phyloP scores from a whole-genome alignment of 2,888 invertebrate genomes.

The Cephus runcator region DNA sequence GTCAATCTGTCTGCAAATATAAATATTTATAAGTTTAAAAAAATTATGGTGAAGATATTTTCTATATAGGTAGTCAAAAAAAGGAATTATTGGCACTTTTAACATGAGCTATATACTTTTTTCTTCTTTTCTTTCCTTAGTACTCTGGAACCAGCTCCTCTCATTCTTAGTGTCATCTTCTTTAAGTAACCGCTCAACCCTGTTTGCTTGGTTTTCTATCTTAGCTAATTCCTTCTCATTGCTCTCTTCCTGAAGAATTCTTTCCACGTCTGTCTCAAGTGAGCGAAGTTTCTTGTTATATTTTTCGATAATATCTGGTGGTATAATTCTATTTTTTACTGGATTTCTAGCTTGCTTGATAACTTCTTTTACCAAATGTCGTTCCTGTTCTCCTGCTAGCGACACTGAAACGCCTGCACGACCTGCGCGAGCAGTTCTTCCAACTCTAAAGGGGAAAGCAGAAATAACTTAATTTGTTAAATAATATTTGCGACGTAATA shows the following conservation, averaged over 20 bases:
- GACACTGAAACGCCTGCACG: slow-evolving; percentile 94
- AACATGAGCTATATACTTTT: slow-evolving; percentile 70
- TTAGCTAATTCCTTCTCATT: slow-evolving; percentile 84
- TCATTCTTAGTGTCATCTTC: slow-evolving; percentile 63
- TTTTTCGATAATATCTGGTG: slow-evolving; percentile 89
- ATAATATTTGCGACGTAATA: background rate
- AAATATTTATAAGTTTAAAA: slow-evolving; percentile 15
- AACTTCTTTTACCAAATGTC: slow-evolving; percentile 90
- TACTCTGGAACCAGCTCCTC: slow-evolving; percentile 89
- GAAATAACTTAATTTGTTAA: background rate
- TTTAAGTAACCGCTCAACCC: slow-evolving; percentile 74
- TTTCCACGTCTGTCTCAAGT: slow-evolving; percentile 84
- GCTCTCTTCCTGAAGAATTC: slow-evolving; percentile 86
- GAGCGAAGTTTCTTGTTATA: slow-evolving; percentile 79
- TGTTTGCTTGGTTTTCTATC: slow-evolving; percentile 85
- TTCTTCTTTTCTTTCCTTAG: slow-evolving; percentile 81
- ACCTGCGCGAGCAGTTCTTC: slow-evolving; percentile 96
- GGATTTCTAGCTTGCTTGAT: slow-evolving; percentile 86
- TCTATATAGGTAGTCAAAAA: background rate
- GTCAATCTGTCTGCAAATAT: slow-evolving; percentile 44
- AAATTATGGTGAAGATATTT: background rate
- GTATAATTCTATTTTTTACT: slow-evolving; percentile 88
- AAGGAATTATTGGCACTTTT: background rate
- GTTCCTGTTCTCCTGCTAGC: slow-evolving; percentile 92
- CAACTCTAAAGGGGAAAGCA: slow-evolving; percentile 71